A percentile compares a stretch with the other conserved stretches of the same genome.
These are phyloP conservation scores for Trachymyrmex septentrionalis DNA, from an alignment of 1,140 invertebrate genomes.

Conservation along the genomic window DNA sequence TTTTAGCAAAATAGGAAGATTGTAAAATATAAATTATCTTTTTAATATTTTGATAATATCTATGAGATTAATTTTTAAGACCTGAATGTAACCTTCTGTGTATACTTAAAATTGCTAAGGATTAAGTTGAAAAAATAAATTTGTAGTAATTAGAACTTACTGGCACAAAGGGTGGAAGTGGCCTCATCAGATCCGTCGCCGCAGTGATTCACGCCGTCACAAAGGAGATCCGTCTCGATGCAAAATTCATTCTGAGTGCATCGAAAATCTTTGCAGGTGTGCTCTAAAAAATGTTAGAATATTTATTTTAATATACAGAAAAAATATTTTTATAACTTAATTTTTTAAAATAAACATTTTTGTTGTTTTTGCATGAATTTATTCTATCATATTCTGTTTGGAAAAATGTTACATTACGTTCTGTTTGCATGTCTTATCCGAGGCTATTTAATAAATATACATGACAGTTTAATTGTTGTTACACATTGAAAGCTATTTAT, in stretches of 20 bases:
- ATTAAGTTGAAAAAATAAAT: not conserved
- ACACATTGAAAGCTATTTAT: slow-evolving; percentile 2
- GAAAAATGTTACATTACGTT: not conserved
- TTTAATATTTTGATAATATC: not conserved
- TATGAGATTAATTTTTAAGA: not conserved
- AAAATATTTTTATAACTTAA: not conserved
- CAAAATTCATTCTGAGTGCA: slow-evolving; percentile 95
- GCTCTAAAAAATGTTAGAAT: slow-evolving; percentile 89
- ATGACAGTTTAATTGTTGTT: slow-evolving; percentile 41
- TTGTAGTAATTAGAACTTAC: slow-evolving; percentile 87
- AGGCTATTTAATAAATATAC: not conserved
- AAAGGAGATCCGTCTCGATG: slow-evolving; percentile 95
- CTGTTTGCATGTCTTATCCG: slow-evolving; percentile 1
- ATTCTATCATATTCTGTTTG: not conserved
- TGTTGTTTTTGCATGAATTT: not conserved
- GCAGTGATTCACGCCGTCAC: slow-evolving; percentile 96
- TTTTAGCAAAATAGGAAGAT: not conserved
- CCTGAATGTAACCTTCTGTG: not conserved
- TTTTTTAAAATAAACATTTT: not conserved
- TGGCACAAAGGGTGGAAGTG: slow-evolving; percentile 92
- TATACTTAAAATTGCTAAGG: not conserved
- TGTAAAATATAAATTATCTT: not conserved
- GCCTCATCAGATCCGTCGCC: slow-evolving; percentile 97
- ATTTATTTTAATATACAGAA: not conserved
- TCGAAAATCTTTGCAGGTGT: slow-evolving; percentile 95